phyloP scores from a whole-genome alignment of 2,888 invertebrate species.

The Meganola albula region DNA sequence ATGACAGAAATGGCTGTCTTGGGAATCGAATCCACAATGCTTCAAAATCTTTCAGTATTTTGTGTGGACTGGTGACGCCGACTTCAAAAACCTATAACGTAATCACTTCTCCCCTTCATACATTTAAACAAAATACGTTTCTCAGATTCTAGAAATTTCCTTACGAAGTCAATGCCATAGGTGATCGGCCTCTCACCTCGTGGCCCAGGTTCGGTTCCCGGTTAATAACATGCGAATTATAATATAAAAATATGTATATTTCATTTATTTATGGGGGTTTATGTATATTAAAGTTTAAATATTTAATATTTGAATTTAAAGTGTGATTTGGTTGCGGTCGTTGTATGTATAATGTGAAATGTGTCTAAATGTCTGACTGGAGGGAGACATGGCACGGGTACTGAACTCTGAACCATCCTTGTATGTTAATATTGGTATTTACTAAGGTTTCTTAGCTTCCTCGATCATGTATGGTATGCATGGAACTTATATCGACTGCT shows the following conservation, averaged over 20 bases:
- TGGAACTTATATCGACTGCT: too few relatives aligned
- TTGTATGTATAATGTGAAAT: conserved; percentile 15
- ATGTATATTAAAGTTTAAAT: conserved; percentile 15
- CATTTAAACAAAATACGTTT: conserved; percentile 4
- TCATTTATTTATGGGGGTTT: conserved; percentile 16
- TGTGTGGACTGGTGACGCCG: too few relatives aligned
- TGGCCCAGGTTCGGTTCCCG: conserved; percentile 36
- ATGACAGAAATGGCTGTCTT: too few relatives aligned
- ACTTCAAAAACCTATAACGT: conserved; percentile 12
- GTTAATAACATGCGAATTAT: conserved; percentile 34
- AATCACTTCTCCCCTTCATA: conserved; percentile 7
- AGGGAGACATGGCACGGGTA: conserved; percentile 6
- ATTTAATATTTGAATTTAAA: conserved; percentile 18
- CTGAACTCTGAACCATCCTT: conserved; percentile 12
- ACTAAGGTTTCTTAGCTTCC: too few relatives aligned
- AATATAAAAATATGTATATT: conserved; percentile 24
- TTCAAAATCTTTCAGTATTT: too few relatives aligned
- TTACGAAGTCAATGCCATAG: conserved; percentile 34
- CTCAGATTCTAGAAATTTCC: conserved; percentile 12
- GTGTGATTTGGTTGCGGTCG: conserved; percentile 12
- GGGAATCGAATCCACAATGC: too few relatives aligned
- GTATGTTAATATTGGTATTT: conserved; percentile 8
- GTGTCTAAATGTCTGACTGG: conserved; percentile 13
- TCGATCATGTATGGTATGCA: too few relatives aligned
- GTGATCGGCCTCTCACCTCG: conserved; percentile 36